Percentiles rank a stretch among this genome's conserved stretches.
Evolutionary conservation across 2,797 vertebrate species (phyloP).

Genomic region (Tinamus major): DNA sequence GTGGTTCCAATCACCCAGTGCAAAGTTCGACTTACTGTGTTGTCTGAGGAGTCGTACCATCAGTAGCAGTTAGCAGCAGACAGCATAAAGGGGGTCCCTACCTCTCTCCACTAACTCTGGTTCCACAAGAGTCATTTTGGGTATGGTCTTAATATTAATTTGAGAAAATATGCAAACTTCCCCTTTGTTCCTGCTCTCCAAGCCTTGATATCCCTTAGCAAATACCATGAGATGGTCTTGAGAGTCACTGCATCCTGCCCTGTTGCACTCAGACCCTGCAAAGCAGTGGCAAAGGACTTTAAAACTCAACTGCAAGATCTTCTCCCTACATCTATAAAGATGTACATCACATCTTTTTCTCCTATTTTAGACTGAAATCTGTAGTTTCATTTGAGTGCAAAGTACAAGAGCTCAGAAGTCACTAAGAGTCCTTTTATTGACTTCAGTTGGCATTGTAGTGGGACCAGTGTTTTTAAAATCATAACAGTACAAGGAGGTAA

Average conservation of each 20-base stretch:
- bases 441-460: constrained; percentile 9
- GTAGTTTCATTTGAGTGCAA: constrained; percentile 16
- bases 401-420: constrained; percentile 33
- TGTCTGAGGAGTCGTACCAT: neutral
- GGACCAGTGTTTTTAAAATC: constrained; percentile 46
- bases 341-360: neutral
- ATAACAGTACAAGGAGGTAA: constrained; percentile 16
- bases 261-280: neutral
- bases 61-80: neutral
- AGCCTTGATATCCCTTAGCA: neutral
- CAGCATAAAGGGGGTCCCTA: neutral
- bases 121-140: neutral
- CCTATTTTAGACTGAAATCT: neutral
- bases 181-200: neutral
- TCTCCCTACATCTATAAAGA: constrained; percentile 11
- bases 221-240: neutral
- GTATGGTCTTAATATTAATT: neutral
- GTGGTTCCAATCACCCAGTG: neutral
- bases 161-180: neutral
- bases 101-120: neutral
- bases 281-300: neutral
- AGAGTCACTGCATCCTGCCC: neutral
- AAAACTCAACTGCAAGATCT: neutral
- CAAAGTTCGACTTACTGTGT: neutral
- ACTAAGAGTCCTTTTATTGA: constrained; percentile 37